Percentiles rank a stretch among this genome's conserved stretches.
Conservation (phyloP, 2,797 vertebrate species). For the Carapus acus region DNA sequence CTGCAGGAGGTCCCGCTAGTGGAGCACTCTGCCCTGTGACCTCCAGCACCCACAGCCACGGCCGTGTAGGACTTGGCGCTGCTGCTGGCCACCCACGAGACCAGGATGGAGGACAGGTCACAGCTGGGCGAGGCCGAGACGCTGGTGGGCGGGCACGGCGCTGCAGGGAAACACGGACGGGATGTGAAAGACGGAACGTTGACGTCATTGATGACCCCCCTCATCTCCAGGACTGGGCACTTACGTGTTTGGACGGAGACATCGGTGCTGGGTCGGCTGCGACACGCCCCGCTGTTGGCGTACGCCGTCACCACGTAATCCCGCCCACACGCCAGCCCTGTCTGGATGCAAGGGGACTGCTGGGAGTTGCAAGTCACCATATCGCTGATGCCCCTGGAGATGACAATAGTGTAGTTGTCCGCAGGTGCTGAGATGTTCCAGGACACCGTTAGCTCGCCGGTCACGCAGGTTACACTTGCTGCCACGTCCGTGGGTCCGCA, state of each 20-base stretch:
- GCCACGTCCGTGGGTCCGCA: conserved; percentile 61
- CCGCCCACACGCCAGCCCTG: conserved; percentile 58
- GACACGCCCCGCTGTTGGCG: conserved; percentile 51
- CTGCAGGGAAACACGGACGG: conserved; percentile 40
- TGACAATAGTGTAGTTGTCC: conserved; percentile 52
- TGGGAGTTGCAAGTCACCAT: conserved; percentile 59
- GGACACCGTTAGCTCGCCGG: conserved; percentile 46
- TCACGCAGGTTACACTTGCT: conserved; percentile 48
- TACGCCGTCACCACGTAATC: conserved; percentile 47
- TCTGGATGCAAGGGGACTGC: conserved; percentile 45
- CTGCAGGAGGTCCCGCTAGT: conserved; percentile 54
- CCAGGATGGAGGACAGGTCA: conserved; percentile 32
- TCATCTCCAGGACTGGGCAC: neutral
- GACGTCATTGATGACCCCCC: neutral
- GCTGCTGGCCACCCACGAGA: conserved; percentile 60
- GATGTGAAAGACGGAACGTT: no score
- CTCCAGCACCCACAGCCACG: conserved; percentile 42
- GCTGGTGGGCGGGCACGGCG: conserved; percentile 65
- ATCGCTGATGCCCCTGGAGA: conserved; percentile 42
- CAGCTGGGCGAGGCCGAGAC: conserved; percentile 48
- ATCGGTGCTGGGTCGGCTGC: conserved; percentile 49
- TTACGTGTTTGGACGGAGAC: conserved; percentile 57
- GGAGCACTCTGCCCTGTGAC: conserved; percentile 47
- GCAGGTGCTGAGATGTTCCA: conserved; percentile 55
- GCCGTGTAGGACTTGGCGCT: conserved; percentile 58